Evolutionary conservation across 2,113 vertebrate genomes (phyloP).

Genomic region (Acinonyx jubatus): DNA sequence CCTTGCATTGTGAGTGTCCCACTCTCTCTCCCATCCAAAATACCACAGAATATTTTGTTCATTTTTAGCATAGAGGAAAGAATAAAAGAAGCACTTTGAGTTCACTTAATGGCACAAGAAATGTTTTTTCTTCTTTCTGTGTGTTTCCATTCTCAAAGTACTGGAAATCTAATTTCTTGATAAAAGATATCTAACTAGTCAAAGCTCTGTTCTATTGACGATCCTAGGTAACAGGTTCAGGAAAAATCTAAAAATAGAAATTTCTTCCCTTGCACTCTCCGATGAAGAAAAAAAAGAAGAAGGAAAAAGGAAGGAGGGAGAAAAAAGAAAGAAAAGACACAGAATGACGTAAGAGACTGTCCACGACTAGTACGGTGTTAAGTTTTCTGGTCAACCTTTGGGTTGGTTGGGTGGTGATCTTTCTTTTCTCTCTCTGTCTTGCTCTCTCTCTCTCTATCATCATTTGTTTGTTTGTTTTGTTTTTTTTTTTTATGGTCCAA

Average conservation of each 20-base stretch:
- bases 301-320: background rate
- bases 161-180: conserved; percentile 42
- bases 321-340: background rate
- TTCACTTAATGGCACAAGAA: background rate
- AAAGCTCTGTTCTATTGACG: background rate
- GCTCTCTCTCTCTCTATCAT: background rate
- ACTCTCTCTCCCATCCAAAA: background rate
- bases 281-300: conserved; percentile 53
- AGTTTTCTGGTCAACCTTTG: background rate
- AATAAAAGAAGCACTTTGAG: conserved; percentile 5
- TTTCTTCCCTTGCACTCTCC: background rate
- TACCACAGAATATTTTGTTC: background rate
- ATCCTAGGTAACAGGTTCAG: background rate
- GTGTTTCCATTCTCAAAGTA: conserved; percentile 4
- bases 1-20: background rate
- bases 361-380: too few species aligned
- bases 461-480: background rate
- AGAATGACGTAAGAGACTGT: background rate
- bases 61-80: background rate
- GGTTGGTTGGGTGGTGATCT: background rate
- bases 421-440: background rate
- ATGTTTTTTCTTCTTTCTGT: background rate
- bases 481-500: background rate
- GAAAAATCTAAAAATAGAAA: background rate
- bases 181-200: background rate